A percentile compares a stretch with the other conserved stretches of the same genome.
Conservation (phyloP, 2,888 invertebrate species). For the Exephanes ischioxanthus region DNA sequence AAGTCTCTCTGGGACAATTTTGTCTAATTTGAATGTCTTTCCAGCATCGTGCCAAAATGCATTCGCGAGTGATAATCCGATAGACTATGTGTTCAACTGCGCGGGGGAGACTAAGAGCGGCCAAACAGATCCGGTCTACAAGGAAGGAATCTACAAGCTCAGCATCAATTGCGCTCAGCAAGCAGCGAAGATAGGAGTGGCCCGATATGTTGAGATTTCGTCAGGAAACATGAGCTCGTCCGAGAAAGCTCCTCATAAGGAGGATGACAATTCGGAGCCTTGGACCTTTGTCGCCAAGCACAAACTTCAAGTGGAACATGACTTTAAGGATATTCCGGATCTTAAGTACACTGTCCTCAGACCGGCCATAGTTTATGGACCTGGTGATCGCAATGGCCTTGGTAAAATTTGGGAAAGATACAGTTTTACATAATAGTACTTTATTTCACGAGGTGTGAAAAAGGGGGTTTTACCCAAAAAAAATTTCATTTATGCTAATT, state of each 20-base stretch:
- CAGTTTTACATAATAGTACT: not conserved
- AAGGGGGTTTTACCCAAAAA: not conserved
- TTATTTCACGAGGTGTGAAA: not conserved
- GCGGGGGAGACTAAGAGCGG: constrained; percentile 96
- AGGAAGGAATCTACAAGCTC: constrained; percentile 94
- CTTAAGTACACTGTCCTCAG: constrained; percentile 92
- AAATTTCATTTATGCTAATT: not conserved
- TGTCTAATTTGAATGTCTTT: not conserved
- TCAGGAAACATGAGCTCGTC: constrained; percentile 93
- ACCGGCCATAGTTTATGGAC: constrained; percentile 94
- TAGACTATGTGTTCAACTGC: constrained; percentile 95
- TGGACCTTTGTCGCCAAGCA: constrained; percentile 94
- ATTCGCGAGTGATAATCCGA: constrained; percentile 88
- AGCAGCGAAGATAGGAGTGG: constrained; percentile 89
- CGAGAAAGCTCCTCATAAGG: constrained; percentile 92
- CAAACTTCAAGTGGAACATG: constrained; percentile 93
- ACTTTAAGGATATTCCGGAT: constrained; percentile 89
- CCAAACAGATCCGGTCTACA: constrained; percentile 95
- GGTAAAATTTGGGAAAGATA: constrained; percentile 86
- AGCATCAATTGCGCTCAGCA: constrained; percentile 93
- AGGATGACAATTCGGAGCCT: constrained; percentile 91
- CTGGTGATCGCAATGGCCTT: constrained; percentile 93
- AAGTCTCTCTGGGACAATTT: not conserved
- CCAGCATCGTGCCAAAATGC: constrained; percentile 93
- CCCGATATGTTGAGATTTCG: constrained; percentile 93